These are phyloP conservation scores for Muschampia plurimacula DNA, from an alignment of 2,888 invertebrate genomes.

Conservation along the genomic window DNA sequence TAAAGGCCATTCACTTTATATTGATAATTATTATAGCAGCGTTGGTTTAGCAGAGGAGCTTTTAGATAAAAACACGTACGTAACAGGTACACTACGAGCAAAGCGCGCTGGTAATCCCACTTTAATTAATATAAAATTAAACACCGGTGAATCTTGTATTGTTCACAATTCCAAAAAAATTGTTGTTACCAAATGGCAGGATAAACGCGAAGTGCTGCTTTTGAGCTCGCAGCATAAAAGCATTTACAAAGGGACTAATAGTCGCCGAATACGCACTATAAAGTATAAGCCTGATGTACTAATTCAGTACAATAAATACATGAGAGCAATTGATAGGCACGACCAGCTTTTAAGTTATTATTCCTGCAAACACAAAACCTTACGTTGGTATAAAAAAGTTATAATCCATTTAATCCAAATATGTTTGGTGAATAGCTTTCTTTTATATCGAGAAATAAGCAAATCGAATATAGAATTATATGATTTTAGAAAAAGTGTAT, in stretches of 20 bases:
- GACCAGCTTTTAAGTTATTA: constrained; percentile 33
- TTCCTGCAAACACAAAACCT: constrained; percentile 16
- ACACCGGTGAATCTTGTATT: constrained; percentile 43
- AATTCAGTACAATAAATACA: constrained; percentile 34
- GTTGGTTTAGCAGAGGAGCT: constrained; percentile 44
- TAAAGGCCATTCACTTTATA: neutral
- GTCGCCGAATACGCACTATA: constrained; percentile 33
- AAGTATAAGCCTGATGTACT: constrained; percentile 31
- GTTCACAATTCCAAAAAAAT: constrained; percentile 40
- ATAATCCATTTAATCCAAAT: constrained; percentile 17
- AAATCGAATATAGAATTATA: constrained; percentile 22
- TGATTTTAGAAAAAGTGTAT: constrained; percentile 22
- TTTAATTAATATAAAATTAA: constrained; percentile 40
- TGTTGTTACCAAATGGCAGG: constrained; percentile 45
- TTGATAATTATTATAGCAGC: constrained; percentile 48
- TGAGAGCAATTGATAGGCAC: constrained; percentile 33
- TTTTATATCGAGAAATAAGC: constrained; percentile 14
- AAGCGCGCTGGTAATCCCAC: constrained; percentile 45
- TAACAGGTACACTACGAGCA: constrained; percentile 47
- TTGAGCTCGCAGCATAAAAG: constrained; percentile 49
- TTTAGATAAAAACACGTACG: constrained; percentile 44
- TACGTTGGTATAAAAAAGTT: constrained; percentile 21
- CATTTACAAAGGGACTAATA: constrained; percentile 24
- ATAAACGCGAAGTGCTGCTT: constrained; percentile 52
- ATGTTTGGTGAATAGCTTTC: constrained; percentile 15